phyloP scores from a whole-genome alignment of 2,888 invertebrate genomes.

The Saturnia japonica region DNA sequence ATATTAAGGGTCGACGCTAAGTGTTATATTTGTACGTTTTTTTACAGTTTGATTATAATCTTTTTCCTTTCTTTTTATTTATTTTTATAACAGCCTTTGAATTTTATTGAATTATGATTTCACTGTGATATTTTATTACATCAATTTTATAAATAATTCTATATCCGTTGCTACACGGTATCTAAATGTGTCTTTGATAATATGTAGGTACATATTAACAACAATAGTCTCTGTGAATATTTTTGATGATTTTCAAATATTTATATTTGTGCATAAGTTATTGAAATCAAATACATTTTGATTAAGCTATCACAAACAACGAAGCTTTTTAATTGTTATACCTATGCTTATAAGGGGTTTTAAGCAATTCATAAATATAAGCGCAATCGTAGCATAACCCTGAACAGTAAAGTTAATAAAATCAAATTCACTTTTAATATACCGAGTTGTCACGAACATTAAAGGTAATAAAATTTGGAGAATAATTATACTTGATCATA shows the following conservation, averaged over 20 bases:
- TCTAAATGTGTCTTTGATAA: not conserved
- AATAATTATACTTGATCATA: not conserved
- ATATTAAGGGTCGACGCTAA: constrained; percentile 35
- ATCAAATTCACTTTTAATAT: too few species aligned
- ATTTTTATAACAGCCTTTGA: not conserved
- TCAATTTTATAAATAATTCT: not conserved
- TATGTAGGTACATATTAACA: too few species aligned
- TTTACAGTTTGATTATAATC: not conserved
- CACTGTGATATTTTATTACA: not conserved
- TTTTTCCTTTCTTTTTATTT: not conserved
- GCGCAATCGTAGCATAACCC: too few species aligned
- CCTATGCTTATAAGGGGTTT: too few species aligned
- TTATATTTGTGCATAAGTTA: not conserved
- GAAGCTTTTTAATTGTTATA: too few species aligned
- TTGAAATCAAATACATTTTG: not conserved
- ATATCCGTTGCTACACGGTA: not conserved
- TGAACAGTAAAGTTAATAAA: not conserved
- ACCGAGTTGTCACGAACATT: not conserved
- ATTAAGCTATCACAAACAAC: not conserved
- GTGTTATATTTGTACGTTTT: constrained; percentile 14
- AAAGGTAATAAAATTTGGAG: not conserved
- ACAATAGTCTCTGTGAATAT: not conserved
- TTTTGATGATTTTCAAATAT: not conserved
- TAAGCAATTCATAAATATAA: too few species aligned
- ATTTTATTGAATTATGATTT: not conserved